Evolutionary conservation across 1,140 invertebrate species (phyloP), one percentile per base, ranked within the genome.

Genomic region (Bombus pyrosoma): DNA sequence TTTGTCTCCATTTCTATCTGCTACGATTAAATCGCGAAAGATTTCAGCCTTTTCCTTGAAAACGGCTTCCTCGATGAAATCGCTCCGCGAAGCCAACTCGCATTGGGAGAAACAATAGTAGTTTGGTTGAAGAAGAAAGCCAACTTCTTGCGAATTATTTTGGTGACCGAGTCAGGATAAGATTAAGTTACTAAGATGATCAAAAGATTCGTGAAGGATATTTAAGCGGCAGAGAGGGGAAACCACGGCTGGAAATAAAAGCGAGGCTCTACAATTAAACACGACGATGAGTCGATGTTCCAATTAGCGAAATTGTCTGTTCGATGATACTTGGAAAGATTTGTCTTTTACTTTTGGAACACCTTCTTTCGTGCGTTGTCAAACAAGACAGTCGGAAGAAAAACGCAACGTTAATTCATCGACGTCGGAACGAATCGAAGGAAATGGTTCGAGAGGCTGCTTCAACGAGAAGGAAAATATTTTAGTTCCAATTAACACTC

Each of bases 251-350:
- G 34, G 3, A 37, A 37, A 71, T 41, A 78, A 66, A 37, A 8
- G 3, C 34, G 28, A 53, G 22, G 32, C 34, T 37, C 6, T 34
- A 37, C 13, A 71, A 62, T 47, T 47, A 64, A 72, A 57, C 18
- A 85, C 57, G 80, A 80, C 57, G 39, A 80, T 53, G 12, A 80
- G 25, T 74, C 47, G 83, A 85, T 68, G 22, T 28, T 34, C 28
- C 81, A 85, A 85, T 81, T 85, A 68, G 28, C 41, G 15, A 81
- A 81, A 53, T 84, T 79, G 53, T 22, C 10, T 37, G 22, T n/a
- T 10, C 15, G 28, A 10, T 57, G 3, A 28, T 15, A 34, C 28
- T 53, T 39, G 22, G 18, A 12, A 12, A 12, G 15, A 76, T 28
- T 25, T 39, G 15, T 13, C n/a, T 53, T 15, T 41, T 22, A 18